These are phyloP conservation scores for Eristalinus sepulchralis DNA, from an alignment of 2,888 invertebrate genomes.

Conservation along the genomic window DNA sequence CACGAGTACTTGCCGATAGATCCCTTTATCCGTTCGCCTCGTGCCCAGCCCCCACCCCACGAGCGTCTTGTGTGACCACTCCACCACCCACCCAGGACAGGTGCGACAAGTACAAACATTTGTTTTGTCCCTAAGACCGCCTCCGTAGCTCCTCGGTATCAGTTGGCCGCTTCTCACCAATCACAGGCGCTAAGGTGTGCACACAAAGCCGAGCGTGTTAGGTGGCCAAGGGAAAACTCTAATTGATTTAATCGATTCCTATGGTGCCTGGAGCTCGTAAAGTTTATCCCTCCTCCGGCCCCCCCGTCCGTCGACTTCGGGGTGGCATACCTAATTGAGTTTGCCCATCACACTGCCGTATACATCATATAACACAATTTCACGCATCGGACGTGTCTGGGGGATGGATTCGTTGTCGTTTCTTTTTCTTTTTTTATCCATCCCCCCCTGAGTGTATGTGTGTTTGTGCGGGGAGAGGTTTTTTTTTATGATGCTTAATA, in stretches of 20 bases:
- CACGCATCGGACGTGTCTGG: slow-evolving; percentile 38
- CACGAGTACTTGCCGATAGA: background rate
- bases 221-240: slow-evolving; percentile 1
- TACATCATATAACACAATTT: slow-evolving; percentile 35
- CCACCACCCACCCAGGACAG: background rate
- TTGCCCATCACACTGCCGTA: slow-evolving; percentile 30
- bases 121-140: background rate
- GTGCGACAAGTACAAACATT: background rate
- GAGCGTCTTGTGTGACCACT: background rate
- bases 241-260: slow-evolving; percentile 32
- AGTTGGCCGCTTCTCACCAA: background rate
- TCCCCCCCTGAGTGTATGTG: background rate
- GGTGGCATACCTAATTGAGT: slow-evolving; percentile 41
- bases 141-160: background rate
- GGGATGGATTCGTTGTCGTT: background rate
- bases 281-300: slow-evolving; percentile 1
- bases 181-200: background rate
- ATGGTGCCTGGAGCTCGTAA: slow-evolving; percentile 5
- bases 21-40: background rate
- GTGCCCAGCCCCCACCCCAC: background rate
- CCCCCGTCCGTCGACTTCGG: background rate
- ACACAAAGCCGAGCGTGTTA: background rate
- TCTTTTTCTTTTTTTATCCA: background rate
- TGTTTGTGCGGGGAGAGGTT: background rate
- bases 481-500: slow-evolving; percentile 46